Percentiles rank a stretch among this genome's conserved stretches.
Evolutionary conservation across 2,797 vertebrate genomes (phyloP).

Genomic region (Lagodon rhomboides): DNA sequence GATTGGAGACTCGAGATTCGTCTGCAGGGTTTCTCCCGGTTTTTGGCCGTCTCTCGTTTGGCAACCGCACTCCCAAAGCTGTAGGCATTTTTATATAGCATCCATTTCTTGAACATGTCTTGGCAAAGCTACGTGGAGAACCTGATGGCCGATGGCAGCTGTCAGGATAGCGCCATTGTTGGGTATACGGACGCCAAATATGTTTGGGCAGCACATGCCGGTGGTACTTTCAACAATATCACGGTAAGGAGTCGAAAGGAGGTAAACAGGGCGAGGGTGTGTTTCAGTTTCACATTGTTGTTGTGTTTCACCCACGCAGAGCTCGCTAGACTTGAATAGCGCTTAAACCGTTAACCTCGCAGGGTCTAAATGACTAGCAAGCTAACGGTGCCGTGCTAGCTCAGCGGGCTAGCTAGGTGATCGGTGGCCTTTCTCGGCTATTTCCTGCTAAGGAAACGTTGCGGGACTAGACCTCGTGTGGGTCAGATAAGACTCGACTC

Average conservation of each 20-base stretch:
- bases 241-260: conserved; percentile 76
- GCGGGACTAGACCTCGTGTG: conserved; percentile 70
- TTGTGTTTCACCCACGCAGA: conserved; percentile 15
- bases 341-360: conserved; percentile 36
- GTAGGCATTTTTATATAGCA: conserved; percentile 60
- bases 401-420: conserved; percentile 40
- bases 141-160: conserved; percentile 98
- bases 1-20: conserved; percentile 73
- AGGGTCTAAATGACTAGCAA: conserved; percentile 52
- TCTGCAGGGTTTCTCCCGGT: conserved; percentile 31
- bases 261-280: background rate
- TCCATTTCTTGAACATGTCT: conserved; percentile 88
- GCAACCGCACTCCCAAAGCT: conserved; percentile 38
- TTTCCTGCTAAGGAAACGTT: conserved; percentile 47
- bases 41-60: conserved; percentile 31
- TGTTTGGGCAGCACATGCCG: conserved; percentile 93
- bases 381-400: conserved; percentile 65
- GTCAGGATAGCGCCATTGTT: conserved; percentile 98
- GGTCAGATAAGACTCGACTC: conserved; percentile 10
- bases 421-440: conserved; percentile 64
- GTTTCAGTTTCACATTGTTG: conserved; percentile 1
- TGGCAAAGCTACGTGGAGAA: conserved; percentile 98
- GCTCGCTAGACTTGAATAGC: background rate
- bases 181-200: conserved; percentile 96
- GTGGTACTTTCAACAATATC: conserved; percentile 92